Base-by-base conservation (phyloP, 2,888 invertebrate species). In the Apamea sordens region DNA sequence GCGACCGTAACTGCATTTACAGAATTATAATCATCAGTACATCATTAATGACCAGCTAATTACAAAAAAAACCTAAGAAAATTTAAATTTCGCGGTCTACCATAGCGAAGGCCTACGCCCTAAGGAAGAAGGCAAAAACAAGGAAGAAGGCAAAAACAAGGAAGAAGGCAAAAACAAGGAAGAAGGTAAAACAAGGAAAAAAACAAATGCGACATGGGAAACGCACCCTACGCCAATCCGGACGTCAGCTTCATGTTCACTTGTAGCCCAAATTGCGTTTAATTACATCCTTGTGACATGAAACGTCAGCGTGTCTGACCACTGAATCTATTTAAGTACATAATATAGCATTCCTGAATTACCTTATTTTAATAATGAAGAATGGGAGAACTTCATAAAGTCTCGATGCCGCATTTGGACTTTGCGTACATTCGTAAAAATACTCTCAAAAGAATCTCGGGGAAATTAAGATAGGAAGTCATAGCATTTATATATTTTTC, bases 241-340 rank as follows among this genome's bases (percentile, higher is more conserved):
- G 4, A 32, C 32, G 63, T 44, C 73, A 63, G 63, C 32, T 32
- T 36, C 41, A 28, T 44, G 73, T 81, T 63, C 41, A 44, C 28
- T 21, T 53, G 44, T 24, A 72, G 13, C 32, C n/a, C 32, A 2
- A 53, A 73, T 80, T 36, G 32, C 73, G 44, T 79, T 81, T 81
- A 81, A 81, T 81, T 79, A 73, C 73, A 81, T 73, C 63, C 24
- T 6, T 44, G 63, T 53, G 73, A 53, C 53, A 79, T 63, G n/a
- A 44, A 44, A 81, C 18, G 79, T 53, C 63, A 64, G 79, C 53
- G 8, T n/a, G n/a, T 32, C 32, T 13, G 64, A 56, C 50, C 61
- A 36, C 50, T 59, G 15, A 15, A 28, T 28, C 61, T 61, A 15
- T 28, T 28, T 15, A 61, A 2, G 15, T 28, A 15, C 15, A 15